Conservation (phyloP, 2,113 vertebrate species). For the Shinisaurus crocodilurus region DNA sequence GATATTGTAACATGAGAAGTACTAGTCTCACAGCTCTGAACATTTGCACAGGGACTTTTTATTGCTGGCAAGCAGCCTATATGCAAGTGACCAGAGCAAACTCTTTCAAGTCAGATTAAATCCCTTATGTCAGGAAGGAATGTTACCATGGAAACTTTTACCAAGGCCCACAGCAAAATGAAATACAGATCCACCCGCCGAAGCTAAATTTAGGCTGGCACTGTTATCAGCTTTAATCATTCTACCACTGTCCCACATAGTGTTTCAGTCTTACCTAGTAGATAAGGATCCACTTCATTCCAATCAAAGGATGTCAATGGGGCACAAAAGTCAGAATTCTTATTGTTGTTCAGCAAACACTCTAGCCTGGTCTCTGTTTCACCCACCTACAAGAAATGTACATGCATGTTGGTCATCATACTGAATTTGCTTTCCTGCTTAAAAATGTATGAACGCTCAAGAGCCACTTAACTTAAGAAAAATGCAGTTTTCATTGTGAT, state of each 20-base stretch:
- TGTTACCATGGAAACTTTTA: background rate
- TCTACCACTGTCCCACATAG: background rate
- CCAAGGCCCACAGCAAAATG: background rate
- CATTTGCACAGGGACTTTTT: background rate
- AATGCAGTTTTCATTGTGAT: background rate
- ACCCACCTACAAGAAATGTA: constrained; percentile 84
- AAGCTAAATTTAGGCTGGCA: background rate
- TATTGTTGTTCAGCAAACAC: constrained; percentile 98
- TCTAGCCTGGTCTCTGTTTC: constrained; percentile 98
- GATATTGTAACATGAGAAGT: background rate
- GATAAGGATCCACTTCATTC: constrained; percentile 99
- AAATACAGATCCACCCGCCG: background rate
- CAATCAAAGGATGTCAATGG: constrained; percentile 98
- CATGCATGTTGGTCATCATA: background rate
- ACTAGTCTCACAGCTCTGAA: background rate
- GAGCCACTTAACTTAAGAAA: background rate
- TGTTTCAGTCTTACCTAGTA: constrained; percentile 85
- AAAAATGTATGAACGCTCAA: background rate
- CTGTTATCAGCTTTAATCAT: background rate
- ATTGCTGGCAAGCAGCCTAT: background rate
- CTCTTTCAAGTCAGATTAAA: background rate
- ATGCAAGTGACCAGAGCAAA: background rate
- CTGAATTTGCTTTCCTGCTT: background rate
- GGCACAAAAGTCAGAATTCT: constrained; percentile 99
- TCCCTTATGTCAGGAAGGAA: background rate